Evolutionary conservation across 2,797 vertebrate genomes (phyloP).

Genomic region (Ceryle rudis): DNA sequence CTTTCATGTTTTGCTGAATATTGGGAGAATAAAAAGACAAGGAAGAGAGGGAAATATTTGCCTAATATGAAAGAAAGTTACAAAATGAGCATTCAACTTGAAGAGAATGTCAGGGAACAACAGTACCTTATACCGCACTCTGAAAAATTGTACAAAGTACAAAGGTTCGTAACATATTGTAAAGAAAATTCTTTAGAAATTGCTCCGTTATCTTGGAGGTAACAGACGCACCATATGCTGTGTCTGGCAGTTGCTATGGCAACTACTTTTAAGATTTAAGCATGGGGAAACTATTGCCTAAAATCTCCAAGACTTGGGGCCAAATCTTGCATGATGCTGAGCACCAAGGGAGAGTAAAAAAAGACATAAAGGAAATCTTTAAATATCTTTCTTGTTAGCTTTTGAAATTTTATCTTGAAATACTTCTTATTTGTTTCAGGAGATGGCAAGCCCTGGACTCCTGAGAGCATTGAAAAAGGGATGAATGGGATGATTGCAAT

Average conservation of each 20-base stretch:
- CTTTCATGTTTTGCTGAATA: conserved; percentile 12
- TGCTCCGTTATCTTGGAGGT: conserved; percentile 83
- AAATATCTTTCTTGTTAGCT: conserved; percentile 50
- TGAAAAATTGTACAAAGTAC: conserved; percentile 80
- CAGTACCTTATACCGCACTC: conserved; percentile 77
- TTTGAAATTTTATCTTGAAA: conserved; percentile 51
- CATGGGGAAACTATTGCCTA: conserved; percentile 81
- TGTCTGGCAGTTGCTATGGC: conserved; percentile 85
- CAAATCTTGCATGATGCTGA: conserved; percentile 63
- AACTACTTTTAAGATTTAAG: conserved; percentile 84
- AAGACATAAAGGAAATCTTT: conserved; percentile 63
- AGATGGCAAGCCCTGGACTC: not conserved
- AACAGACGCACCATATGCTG: conserved; percentile 86
- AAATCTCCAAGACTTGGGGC: conserved; percentile 80
- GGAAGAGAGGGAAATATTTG: conserved; percentile 61
- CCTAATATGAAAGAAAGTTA: conserved; percentile 55
- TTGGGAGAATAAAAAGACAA: conserved; percentile 31
- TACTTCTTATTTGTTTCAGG: not conserved
- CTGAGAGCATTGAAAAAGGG: not conserved
- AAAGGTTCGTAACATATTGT: conserved; percentile 85
- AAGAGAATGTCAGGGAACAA: conserved; percentile 74
- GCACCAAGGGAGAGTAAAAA: conserved; percentile 17
- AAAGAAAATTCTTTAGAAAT: conserved; percentile 84
- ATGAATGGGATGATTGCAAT: not conserved
- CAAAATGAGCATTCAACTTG: conserved; percentile 76